A percentile compares a stretch with the other conserved stretches of the same genome.
These are phyloP conservation scores for Folsomia candida DNA, from an alignment of 2,888 invertebrate genomes.

Conservation along the genomic window DNA sequence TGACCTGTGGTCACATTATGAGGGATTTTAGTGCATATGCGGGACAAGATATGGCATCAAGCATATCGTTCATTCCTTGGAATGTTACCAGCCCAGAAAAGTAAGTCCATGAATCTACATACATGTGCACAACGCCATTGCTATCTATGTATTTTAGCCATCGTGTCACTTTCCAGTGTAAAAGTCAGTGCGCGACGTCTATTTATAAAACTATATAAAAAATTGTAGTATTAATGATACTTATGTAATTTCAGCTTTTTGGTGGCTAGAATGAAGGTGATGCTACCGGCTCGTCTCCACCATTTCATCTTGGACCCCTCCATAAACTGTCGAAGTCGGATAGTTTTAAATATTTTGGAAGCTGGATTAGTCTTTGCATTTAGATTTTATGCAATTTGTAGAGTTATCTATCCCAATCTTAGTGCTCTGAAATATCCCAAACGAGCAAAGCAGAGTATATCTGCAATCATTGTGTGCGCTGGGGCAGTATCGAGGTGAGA, in stretches of 20 bases:
- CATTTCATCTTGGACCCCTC: constrained; percentile 31
- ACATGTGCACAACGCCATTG: background rate
- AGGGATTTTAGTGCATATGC: constrained; percentile 38
- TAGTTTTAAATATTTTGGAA: constrained; percentile 35
- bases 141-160: no score
- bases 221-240: constrained; percentile 12
- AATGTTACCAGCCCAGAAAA: constrained; percentile 20
- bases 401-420: constrained; percentile 34
- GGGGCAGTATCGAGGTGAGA: no score
- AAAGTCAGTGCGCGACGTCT: no score
- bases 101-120: constrained; percentile 15
- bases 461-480: background rate
- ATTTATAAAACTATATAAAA: background rate
- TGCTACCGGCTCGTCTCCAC: constrained; percentile 32
- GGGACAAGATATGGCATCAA: constrained; percentile 34
- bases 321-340: constrained; percentile 37
- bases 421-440: constrained; percentile 12
- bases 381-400: constrained; percentile 44
- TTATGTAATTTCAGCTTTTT: constrained; percentile 34
- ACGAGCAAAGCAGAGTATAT: background rate
- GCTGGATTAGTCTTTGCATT: constrained; percentile 35
- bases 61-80: constrained; percentile 27
- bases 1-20: constrained; percentile 39
- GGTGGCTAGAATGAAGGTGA: constrained; percentile 20
- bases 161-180: no score